Conservation (phyloP, 1,140 invertebrate species). For the Magallana angulata region DNA sequence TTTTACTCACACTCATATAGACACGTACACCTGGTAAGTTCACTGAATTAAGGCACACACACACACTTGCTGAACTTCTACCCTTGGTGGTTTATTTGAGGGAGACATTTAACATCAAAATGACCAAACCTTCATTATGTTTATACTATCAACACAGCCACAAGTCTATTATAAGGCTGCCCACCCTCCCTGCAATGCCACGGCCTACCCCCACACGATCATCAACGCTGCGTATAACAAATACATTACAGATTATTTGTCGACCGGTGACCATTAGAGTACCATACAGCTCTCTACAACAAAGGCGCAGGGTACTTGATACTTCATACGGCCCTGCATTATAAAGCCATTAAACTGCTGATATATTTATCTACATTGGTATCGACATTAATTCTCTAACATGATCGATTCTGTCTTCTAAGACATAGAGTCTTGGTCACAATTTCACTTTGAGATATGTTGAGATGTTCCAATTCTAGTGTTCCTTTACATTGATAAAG, state of each 20-base stretch:
- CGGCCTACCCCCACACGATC: background rate
- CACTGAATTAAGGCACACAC: too few species aligned
- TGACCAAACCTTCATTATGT: background rate
- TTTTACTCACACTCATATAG: too few species aligned
- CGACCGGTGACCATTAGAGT: background rate
- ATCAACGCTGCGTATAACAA: background rate
- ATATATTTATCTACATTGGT: constrained; percentile 14
- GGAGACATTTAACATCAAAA: background rate
- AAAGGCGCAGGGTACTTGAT: background rate
- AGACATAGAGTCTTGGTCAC: too few species aligned
- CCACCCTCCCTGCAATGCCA: background rate
- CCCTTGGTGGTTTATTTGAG: too few species aligned
- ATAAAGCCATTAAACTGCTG: background rate
- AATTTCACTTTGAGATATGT: too few species aligned
- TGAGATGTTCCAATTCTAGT: too few species aligned
- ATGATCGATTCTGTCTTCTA: background rate
- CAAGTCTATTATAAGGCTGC: background rate
- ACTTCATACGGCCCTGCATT: background rate
- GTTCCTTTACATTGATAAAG: too few species aligned
- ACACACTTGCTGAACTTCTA: too few species aligned
- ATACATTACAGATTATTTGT: constrained; percentile 24
- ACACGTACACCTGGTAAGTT: too few species aligned
- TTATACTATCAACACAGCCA: constrained; percentile 7
- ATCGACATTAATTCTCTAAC: background rate
- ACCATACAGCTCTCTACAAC: background rate